Conservation (phyloP, 2,797 vertebrate genomes). For the Peromyscus eremicus region DNA sequence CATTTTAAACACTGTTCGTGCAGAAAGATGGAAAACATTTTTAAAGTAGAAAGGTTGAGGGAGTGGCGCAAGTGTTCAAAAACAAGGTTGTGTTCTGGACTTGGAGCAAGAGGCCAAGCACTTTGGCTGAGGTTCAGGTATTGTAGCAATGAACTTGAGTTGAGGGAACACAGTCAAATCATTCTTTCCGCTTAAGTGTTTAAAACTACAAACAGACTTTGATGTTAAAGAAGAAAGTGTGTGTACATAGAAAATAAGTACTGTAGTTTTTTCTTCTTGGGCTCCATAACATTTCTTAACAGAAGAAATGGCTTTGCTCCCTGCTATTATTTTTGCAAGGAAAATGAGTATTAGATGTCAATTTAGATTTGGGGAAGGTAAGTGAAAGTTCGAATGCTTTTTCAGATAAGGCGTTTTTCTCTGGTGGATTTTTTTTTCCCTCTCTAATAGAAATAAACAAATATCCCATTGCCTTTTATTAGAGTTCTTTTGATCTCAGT, state of each 20-base stretch:
- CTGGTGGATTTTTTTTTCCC: neutral
- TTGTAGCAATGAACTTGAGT: constrained; percentile 80
- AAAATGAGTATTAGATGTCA: constrained; percentile 64
- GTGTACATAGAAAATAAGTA: constrained; percentile 52
- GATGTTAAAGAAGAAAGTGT: constrained; percentile 65
- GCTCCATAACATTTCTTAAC: constrained; percentile 28
- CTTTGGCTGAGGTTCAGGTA: constrained; percentile 81
- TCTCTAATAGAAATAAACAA: constrained; percentile 64
- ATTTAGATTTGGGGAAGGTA: constrained; percentile 60
- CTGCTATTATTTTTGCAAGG: constrained; percentile 54
- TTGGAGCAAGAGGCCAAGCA: constrained; percentile 66
- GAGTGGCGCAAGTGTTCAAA: constrained; percentile 84
- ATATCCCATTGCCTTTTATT: constrained; percentile 47
- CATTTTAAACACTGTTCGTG: constrained; percentile 53
- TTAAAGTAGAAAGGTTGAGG: constrained; percentile 81
- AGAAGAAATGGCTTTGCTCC: constrained; percentile 29
- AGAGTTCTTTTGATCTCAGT: constrained; percentile 39
- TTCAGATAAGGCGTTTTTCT: constrained; percentile 73
- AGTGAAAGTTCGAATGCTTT: constrained; percentile 69
- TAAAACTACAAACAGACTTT: constrained; percentile 70
- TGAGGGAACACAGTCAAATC: constrained; percentile 74
- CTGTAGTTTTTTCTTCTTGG: constrained; percentile 30
- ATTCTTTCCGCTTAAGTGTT: constrained; percentile 73
- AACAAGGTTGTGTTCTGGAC: constrained; percentile 70
- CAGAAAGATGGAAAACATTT: constrained; percentile 85